Percentiles rank a stretch among this genome's conserved stretches.
Evolutionary conservation across 2,888 invertebrate genomes (phyloP).

Genomic region (Aethes cnicana): DNA sequence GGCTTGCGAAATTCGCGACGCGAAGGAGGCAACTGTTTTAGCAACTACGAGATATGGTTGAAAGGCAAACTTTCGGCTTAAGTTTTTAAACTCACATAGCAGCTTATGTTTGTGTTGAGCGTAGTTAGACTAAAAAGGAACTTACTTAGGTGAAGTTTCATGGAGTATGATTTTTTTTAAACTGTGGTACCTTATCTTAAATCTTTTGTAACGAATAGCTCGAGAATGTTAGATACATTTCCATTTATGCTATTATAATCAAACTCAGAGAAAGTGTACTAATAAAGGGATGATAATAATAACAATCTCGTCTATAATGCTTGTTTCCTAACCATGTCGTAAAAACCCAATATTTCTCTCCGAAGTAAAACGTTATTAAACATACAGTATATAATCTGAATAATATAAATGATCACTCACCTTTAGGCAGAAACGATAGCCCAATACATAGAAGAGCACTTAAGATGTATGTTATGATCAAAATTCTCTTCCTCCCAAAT

Average conservation of each 20-base stretch:
- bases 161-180: no score
- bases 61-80: slow-evolving; percentile 34
- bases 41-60: slow-evolving; percentile 53
- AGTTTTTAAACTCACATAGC: not conserved
- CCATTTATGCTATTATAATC: no score
- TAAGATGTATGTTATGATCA: slow-evolving; percentile 83
- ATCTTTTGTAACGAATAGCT: no score
- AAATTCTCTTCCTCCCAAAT: slow-evolving; percentile 84
- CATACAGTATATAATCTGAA: not conserved
- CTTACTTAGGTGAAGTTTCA: no score
- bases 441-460: slow-evolving; percentile 84
- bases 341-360: no score
- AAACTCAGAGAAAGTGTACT: no score
- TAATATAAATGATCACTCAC: slow-evolving; percentile 53
- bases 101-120: not conserved
- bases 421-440: slow-evolving; percentile 82
- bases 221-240: no score
- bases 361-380: not conserved
- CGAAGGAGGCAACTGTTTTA: slow-evolving; percentile 42
- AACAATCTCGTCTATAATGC: no score
- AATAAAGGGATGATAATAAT: no score
- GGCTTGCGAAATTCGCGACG: slow-evolving; percentile 19
- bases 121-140: no score
- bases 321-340: no score
- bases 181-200: no score